A percentile compares a stretch with the other conserved stretches of the same genome.
Conservation (phyloP, 1,140 invertebrate species). For the Drosophila kohkoa region DNA sequence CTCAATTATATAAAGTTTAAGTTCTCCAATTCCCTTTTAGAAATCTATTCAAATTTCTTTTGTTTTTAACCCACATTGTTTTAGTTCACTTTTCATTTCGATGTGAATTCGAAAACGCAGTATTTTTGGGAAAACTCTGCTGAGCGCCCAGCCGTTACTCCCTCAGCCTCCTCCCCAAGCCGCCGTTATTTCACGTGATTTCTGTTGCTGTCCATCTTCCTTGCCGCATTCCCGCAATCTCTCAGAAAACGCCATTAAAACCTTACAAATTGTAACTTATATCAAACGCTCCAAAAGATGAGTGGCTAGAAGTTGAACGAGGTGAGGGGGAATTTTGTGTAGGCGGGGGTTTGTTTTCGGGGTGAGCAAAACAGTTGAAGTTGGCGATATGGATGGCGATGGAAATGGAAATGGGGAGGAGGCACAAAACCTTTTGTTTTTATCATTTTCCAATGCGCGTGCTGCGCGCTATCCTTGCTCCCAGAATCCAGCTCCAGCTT, state of each 20-base stretch:
- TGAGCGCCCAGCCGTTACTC: slow-evolving; percentile 13
- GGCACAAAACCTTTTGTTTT: slow-evolving; percentile 70
- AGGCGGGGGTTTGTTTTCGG: background rate
- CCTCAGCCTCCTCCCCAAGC: background rate
- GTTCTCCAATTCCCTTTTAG: too few relatives aligned
- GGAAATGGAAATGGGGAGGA: background rate
- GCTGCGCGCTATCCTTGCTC: slow-evolving; percentile 36
- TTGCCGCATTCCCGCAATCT: background rate
- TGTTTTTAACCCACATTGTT: background rate
- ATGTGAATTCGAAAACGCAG: background rate
- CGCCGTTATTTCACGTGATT: slow-evolving; percentile 26
- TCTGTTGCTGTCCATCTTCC: slow-evolving; percentile 5
- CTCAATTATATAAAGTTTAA: too few relatives aligned
- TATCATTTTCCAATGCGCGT: slow-evolving; percentile 74
- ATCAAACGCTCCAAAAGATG: slow-evolving; percentile 54
- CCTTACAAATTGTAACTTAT: slow-evolving; percentile 78
- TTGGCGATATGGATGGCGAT: background rate
- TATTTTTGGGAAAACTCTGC: slow-evolving; percentile 1
- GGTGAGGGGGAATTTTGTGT: slow-evolving; percentile 2
- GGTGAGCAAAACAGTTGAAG: slow-evolving; percentile 13
- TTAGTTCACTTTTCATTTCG: background rate
- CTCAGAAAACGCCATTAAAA: slow-evolving; percentile 64
- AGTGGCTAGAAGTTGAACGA: slow-evolving; percentile 37
- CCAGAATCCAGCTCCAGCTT: background rate
- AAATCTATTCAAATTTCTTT: background rate